phyloP scores from a whole-genome alignment of 2,888 invertebrate genomes.

The Pemphredon lugubris region DNA sequence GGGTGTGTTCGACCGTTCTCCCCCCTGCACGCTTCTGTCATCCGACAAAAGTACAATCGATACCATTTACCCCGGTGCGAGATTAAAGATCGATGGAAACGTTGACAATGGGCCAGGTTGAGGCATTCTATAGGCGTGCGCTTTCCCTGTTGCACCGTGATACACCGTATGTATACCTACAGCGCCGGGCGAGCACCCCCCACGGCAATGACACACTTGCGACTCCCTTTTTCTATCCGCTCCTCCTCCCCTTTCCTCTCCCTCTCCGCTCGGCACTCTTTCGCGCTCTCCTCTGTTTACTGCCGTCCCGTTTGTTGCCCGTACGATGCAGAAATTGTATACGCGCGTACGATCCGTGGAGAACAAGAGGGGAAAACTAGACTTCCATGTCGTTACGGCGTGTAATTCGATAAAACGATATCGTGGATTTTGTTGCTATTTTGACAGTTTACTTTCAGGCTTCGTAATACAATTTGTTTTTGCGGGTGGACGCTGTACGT shows the following conservation, averaged over 20 bases:
- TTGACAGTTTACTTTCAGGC: no score
- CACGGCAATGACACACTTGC: constrained; percentile 48
- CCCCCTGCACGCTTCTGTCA: constrained; percentile 21
- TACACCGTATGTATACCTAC: constrained; percentile 14
- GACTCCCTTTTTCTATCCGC: constrained; percentile 14
- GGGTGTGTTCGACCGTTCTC: constrained; percentile 11
- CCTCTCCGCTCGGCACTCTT: no score
- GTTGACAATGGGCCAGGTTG: constrained; percentile 62
- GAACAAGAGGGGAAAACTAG: no score
- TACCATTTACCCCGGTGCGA: constrained; percentile 62
- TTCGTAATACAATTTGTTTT: no score
- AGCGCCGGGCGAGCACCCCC: constrained; percentile 40
- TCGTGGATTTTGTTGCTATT: no score
- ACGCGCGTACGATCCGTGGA: no score
- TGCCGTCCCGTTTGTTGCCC: no score
- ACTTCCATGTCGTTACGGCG: no score
- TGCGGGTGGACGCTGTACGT: no score
- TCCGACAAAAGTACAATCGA: constrained; percentile 63
- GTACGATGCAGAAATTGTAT: no score
- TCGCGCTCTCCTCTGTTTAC: no score
- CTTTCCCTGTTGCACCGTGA: constrained; percentile 50
- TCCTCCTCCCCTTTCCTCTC: constrained; percentile 1
- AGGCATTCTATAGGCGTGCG: constrained; percentile 67
- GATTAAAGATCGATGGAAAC: constrained; percentile 73
- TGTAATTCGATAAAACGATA: no score